Percentiles rank a stretch among this genome's conserved stretches.
Evolutionary conservation across 30 jellyfish, hydroid and myxozoan species (phyloP).

Genomic region (Aurelia aurita): DNA sequence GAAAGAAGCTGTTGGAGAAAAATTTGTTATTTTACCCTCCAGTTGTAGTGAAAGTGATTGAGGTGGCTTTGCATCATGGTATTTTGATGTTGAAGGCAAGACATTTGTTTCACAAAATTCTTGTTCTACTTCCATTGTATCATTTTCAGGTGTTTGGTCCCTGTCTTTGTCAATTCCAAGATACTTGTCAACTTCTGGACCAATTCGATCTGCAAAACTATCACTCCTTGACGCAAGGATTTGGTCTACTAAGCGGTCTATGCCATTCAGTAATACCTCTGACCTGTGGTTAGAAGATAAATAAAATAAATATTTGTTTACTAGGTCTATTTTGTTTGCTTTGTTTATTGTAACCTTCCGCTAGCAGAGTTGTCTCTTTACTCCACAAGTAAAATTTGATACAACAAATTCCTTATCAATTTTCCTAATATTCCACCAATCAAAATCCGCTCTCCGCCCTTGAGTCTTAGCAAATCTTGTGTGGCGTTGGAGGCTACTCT

Average conservation of each 20-base stretch:
- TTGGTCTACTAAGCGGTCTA: constrained; percentile 86
- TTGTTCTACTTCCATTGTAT: not conserved
- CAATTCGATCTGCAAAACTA: constrained; percentile 74
- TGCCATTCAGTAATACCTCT: constrained; percentile 88
- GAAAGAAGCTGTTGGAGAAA: not conserved
- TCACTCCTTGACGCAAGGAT: constrained; percentile 74
- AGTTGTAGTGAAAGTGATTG: not conserved
- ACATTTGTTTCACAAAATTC: not conserved
- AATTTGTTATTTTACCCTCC: not conserved
- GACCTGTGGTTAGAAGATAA: constrained; percentile 61
- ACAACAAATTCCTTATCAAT: no score
- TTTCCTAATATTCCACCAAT: no score
- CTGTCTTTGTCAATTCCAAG: constrained; percentile 49
- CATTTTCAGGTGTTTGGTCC: constrained; percentile 40
- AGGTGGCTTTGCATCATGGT: not conserved
- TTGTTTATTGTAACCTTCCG: not conserved
- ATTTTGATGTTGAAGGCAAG: not conserved
- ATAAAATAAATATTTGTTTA: not conserved
- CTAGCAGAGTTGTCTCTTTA: no score
- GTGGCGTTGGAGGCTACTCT: no score
- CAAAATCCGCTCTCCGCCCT: no score
- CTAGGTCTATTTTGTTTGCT: no score
- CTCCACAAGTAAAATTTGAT: no score
- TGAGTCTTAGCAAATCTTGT: no score
- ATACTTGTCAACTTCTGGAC: constrained; percentile 80